Evolutionary conservation across 2,113 vertebrate species (phyloP).

Genomic region (Elanoides forficatus): DNA sequence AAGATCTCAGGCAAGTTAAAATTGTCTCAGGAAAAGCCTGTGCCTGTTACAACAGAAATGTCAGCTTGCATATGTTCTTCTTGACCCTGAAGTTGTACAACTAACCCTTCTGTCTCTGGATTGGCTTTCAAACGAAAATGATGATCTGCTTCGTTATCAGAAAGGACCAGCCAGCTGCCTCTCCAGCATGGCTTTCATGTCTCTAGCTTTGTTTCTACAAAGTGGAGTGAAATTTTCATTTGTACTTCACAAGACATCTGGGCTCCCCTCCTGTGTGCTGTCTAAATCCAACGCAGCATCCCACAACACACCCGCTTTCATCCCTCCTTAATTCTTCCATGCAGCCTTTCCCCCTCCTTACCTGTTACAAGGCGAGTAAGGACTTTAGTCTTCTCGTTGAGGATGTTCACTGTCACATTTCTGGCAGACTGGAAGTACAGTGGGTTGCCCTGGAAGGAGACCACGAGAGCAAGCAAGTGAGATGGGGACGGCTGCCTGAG

Average conservation of each 20-base stretch:
- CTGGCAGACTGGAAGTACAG: constrained; percentile 96
- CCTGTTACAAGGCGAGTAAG: constrained; percentile 94
- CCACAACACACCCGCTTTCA: not conserved
- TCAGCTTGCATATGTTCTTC: constrained; percentile 32
- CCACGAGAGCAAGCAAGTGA: constrained; percentile 26
- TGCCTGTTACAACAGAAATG: constrained; percentile 16
- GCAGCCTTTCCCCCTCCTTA: constrained; percentile 65
- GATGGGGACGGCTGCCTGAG: not conserved
- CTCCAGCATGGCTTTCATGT: not conserved
- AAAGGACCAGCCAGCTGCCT: not conserved
- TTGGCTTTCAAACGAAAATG: not conserved
- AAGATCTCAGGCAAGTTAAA: not conserved
- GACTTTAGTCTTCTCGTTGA: constrained; percentile 90
- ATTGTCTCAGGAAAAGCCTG: constrained; percentile 6
- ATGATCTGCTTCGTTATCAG: not conserved
- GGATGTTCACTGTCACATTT: constrained; percentile 94
- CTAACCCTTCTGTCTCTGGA: constrained; percentile 22
- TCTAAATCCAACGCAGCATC: not conserved
- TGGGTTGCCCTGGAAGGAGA: constrained; percentile 85
- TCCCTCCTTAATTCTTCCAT: not conserved
- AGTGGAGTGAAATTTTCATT: not conserved
- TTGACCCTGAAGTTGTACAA: constrained; percentile 24
- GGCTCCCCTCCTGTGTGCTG: not conserved
- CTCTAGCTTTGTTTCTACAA: not conserved
- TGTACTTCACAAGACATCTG: not conserved